Evolutionary conservation across 2,113 vertebrate genomes (phyloP).

Genomic region (Ptilonorhynchus violaceus): DNA sequence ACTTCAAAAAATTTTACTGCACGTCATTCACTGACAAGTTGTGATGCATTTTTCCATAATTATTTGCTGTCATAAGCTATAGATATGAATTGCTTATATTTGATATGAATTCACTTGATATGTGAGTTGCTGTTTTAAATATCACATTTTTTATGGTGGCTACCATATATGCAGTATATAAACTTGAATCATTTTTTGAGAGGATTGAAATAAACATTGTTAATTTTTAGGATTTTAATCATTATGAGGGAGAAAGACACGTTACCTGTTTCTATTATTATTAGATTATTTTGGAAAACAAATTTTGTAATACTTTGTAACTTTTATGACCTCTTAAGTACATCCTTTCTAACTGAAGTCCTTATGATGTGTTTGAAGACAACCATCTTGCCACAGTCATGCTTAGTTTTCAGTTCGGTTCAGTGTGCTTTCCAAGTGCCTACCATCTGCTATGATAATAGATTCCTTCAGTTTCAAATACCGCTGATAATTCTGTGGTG

Average conservation of each 20-base stretch:
- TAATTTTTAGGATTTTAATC: not conserved
- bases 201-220: not conserved
- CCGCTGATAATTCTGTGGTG: slow-evolving; percentile 9
- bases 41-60: not conserved
- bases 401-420: not conserved
- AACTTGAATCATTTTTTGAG: not conserved
- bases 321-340: not conserved
- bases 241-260: not conserved
- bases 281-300: not conserved
- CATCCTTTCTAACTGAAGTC: not conserved
- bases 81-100: not conserved
- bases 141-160: not conserved
- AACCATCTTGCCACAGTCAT: not conserved
- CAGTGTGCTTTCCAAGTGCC: not conserved
- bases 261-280: not conserved
- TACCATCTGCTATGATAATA: slow-evolving; percentile 36
- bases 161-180: not conserved
- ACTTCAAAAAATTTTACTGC: not conserved
- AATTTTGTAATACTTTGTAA: not conserved
- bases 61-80: not conserved
- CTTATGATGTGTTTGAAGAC: not conserved
- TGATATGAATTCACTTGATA: not conserved
- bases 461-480: slow-evolving; percentile 44
- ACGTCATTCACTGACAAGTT: not conserved
- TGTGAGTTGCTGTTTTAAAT: not conserved